A percentile compares a stretch with the other conserved stretches of the same genome.
phyloP scores from a whole-genome alignment of 2,888 invertebrate species.

The Gastracanthus pulcherrimus region DNA sequence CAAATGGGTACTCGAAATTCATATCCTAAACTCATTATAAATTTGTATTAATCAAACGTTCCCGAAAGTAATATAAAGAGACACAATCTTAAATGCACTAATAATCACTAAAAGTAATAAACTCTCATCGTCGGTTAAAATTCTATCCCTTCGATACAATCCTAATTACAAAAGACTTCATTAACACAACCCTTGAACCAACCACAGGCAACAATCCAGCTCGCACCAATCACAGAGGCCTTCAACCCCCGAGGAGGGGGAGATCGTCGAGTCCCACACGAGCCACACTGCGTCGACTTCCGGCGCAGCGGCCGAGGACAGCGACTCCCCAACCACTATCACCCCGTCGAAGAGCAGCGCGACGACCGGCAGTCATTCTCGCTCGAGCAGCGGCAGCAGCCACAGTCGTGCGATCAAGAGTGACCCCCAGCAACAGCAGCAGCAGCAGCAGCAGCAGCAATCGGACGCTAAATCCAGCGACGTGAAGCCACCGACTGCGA shows the following conservation, averaged over 20 bases:
- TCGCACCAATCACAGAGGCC: slow-evolving; percentile 63
- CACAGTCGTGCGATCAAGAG: no score
- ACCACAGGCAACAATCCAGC: slow-evolving; percentile 50
- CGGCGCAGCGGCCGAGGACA: slow-evolving; percentile 26
- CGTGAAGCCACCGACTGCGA: neutral
- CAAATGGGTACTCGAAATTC: no score
- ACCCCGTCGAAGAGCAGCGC: no score
- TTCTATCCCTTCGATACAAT: no score
- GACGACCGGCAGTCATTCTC: no score
- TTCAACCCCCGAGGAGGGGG: slow-evolving; percentile 75
- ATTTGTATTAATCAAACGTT: no score
- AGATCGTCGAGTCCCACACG: slow-evolving; percentile 68
- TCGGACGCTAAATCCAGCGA: slow-evolving; percentile 33
- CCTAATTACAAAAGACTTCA: no score
- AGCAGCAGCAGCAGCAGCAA: neutral
- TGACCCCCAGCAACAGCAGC: neutral
- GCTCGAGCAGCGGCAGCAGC: neutral
- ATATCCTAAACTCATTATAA: no score
- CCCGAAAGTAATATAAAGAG: no score
- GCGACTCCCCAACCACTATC: slow-evolving; percentile 36
- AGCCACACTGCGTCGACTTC: slow-evolving; percentile 42
- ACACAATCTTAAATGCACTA: no score
- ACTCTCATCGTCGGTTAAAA: no score
- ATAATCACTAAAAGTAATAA: no score
- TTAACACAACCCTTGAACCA: neutral